A percentile compares a stretch with the other conserved stretches of the same genome.
These are phyloP conservation scores for Tringa solitaria DNA, from an alignment of 2,113 vertebrate genomes.

Conservation along the genomic window DNA sequence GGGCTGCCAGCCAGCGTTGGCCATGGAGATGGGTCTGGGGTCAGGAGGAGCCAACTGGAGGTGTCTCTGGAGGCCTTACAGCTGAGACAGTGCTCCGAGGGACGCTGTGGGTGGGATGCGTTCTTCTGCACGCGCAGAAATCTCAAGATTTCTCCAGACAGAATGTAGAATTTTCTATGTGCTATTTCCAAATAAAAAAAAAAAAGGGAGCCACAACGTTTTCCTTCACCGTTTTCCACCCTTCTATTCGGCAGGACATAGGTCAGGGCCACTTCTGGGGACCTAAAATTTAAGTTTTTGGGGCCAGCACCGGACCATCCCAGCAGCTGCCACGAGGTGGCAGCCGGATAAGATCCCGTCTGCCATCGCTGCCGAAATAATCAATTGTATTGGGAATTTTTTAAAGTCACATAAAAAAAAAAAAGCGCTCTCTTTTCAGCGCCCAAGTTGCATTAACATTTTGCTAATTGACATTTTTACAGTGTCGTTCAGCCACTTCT, in stretches of 20 bases:
- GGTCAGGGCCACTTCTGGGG: neutral
- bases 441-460: conserved; percentile 15
- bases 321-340: conserved; percentile 74
- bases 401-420: neutral
- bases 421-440: neutral
- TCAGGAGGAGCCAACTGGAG: neutral
- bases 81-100: neutral
- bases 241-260: accelerated
- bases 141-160: neutral
- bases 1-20: neutral
- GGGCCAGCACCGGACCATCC: conserved; percentile 1
- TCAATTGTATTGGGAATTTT: neutral
- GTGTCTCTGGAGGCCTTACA: too few relatives aligned
- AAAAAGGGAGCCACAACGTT: neutral
- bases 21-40: neutral
- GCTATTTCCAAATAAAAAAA: neutral
- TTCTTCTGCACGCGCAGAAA: neutral
- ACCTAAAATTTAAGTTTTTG: accelerated
- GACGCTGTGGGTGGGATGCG: accelerated
- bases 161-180: accelerated
- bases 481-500: neutral
- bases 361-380: neutral
- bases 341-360: conserved; percentile 51
- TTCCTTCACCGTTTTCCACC: neutral
- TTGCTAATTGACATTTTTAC: conserved; percentile 51